Conservation (phyloP, 53 echinoderm and acorn worm genomes). For the Holothuria leucospilota region DNA sequence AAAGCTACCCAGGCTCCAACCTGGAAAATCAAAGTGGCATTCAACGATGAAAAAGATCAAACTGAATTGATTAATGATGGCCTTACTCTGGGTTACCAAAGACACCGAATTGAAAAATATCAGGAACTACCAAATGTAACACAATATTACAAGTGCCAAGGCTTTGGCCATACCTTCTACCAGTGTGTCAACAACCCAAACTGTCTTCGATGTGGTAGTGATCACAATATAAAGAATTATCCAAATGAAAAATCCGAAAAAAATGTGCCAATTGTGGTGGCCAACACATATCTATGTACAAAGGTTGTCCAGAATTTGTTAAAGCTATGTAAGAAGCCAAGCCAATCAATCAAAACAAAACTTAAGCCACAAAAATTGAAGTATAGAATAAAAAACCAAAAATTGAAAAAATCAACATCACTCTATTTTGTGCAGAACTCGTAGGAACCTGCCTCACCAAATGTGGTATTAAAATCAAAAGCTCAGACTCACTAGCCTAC, state of each 20-base stretch:
- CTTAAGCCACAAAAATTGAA: not conserved
- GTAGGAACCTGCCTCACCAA: not conserved
- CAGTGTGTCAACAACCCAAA: not conserved
- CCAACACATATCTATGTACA: not conserved
- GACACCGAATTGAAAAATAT: not conserved
- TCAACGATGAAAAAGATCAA: not conserved
- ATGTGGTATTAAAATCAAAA: not conserved
- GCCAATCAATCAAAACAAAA: not conserved
- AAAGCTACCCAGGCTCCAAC: not conserved
- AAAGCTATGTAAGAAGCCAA: not conserved
- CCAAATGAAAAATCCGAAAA: not conserved
- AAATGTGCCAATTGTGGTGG: not conserved
- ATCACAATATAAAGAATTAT: not conserved
- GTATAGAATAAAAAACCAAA: not conserved
- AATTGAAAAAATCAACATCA: not conserved
- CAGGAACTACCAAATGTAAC: not conserved
- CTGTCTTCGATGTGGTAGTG: not conserved
- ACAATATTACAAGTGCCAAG: slow-evolving; percentile 1
- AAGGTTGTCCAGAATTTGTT: not conserved
- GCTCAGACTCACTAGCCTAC: not conserved
- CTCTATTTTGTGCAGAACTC: not conserved
- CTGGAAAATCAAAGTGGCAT: not conserved
- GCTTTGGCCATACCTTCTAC: not conserved
- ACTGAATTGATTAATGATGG: not conserved
- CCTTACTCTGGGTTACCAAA: not conserved